phyloP scores from a whole-genome alignment of 2,797 vertebrate species.

The Pogonophryne albipinna region DNA sequence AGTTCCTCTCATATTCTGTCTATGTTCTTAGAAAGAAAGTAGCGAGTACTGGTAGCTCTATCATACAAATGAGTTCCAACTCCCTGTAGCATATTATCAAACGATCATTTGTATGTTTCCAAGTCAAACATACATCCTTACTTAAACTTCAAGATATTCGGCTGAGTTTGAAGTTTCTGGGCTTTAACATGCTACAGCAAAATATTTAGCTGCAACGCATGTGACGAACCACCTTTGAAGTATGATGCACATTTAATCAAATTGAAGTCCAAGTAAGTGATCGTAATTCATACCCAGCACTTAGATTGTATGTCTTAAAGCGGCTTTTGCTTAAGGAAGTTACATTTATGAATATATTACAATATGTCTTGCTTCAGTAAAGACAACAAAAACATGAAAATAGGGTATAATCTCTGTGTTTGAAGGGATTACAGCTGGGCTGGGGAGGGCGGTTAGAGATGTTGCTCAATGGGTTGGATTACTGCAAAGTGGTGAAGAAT shows the following conservation, averaged over 20 bases:
- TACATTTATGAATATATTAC: neutral
- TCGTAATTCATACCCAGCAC: neutral
- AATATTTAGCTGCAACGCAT: neutral
- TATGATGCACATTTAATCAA: neutral
- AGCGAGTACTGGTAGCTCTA: too few relatives aligned
- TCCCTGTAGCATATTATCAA: too few relatives aligned
- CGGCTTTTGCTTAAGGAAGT: neutral
- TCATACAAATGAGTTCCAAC: too few relatives aligned
- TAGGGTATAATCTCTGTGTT: conserved; percentile 44
- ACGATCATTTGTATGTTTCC: too few relatives aligned
- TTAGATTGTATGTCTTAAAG: conserved; percentile 1
- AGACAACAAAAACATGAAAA: conserved; percentile 18
- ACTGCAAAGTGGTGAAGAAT: conserved; percentile 54
- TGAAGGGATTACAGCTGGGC: conserved; percentile 57
- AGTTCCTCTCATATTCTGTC: neutral
- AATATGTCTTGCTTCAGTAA: neutral
- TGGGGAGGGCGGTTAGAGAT: conserved; percentile 57
- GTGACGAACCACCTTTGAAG: neutral
- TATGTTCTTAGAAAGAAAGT: too few relatives aligned
- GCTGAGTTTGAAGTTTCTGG: neutral
- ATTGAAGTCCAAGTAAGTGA: neutral
- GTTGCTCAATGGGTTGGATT: conserved; percentile 71
- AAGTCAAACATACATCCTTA: too few relatives aligned
- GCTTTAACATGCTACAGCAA: neutral
- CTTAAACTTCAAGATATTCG: neutral